Percentiles rank a stretch among this genome's conserved stretches.
These are phyloP conservation scores for Trisateles emortualis DNA, from an alignment of 2,888 invertebrate species.

Conservation along the genomic window DNA sequence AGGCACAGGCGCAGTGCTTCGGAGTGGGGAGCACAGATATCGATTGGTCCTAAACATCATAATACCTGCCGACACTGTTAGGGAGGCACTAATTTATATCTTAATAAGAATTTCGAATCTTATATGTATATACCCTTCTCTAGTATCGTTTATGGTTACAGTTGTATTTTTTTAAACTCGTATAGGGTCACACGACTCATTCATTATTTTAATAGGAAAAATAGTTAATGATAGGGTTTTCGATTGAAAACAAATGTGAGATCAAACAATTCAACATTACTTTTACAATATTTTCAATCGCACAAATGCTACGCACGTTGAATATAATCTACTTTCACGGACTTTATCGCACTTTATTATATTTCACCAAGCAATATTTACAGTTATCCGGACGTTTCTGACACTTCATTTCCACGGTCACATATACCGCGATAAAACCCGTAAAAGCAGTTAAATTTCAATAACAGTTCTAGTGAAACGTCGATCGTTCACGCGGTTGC, in stretches of 20 bases:
- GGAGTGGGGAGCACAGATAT: too few relatives aligned
- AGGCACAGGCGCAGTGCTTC: neutral
- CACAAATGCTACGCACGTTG: neutral
- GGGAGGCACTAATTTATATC: too few relatives aligned
- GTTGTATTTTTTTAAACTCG: too few relatives aligned
- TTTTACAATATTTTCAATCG: neutral
- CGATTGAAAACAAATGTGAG: neutral
- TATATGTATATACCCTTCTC: too few relatives aligned
- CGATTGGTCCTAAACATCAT: too few relatives aligned
- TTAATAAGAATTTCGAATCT: too few relatives aligned
- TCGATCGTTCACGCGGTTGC: neutral
- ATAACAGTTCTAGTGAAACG: neutral
- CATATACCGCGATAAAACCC: conserved; percentile 3
- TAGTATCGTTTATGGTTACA: too few relatives aligned
- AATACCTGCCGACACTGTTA: too few relatives aligned
- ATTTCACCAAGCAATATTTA: neutral
- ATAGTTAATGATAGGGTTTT: neutral
- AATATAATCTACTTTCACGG: neutral
- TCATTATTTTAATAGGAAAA: neutral
- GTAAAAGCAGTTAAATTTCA: neutral
- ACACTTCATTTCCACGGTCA: neutral
- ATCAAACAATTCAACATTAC: neutral
- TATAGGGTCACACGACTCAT: too few relatives aligned
- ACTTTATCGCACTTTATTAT: conserved; percentile 1
- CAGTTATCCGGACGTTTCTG: neutral